A percentile compares a stretch with the other conserved stretches of the same genome.
Conservation (phyloP, 2,888 invertebrate species). For the Machimus rusticus region DNA sequence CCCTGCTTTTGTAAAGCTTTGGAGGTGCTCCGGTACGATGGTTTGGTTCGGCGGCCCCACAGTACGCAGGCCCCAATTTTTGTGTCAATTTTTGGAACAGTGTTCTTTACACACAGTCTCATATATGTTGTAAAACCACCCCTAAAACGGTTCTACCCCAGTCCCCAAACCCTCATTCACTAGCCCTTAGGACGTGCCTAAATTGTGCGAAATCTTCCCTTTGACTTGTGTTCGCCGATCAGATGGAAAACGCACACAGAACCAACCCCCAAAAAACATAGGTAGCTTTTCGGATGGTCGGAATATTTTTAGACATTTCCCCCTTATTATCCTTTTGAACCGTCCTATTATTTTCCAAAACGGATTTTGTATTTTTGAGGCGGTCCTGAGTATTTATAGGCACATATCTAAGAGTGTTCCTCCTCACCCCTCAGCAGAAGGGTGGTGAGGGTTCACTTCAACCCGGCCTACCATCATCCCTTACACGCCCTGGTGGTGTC, state of each 20-base stretch:
- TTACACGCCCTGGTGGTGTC: neutral
- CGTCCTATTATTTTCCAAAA: neutral
- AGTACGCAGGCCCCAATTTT: neutral
- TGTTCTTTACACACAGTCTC: neutral
- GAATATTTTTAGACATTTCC: conserved; percentile 18
- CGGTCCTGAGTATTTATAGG: neutral
- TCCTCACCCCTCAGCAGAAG: neutral
- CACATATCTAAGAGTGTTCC: neutral
- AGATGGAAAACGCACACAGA: neutral
- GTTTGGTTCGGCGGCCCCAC: neutral
- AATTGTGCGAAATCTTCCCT: neutral
- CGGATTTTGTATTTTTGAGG: conserved; percentile 19
- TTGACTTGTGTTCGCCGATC: neutral
- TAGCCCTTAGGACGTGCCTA: neutral
- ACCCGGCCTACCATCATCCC: neutral
- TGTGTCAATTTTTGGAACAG: conserved; percentile 29
- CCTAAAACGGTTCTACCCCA: no score
- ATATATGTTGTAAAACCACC: neutral
- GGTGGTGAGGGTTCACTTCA: neutral
- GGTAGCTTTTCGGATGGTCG: neutral
- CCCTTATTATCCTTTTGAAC: conserved; percentile 12
- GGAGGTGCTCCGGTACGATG: neutral
- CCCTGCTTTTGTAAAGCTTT: neutral
- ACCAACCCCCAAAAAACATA: neutral
- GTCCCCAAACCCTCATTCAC: no score